Evolutionary conservation across 2,797 vertebrate genomes (phyloP), one percentile per base, ranked within the genome.

Genomic region (Coccyzus lansbergi): DNA sequence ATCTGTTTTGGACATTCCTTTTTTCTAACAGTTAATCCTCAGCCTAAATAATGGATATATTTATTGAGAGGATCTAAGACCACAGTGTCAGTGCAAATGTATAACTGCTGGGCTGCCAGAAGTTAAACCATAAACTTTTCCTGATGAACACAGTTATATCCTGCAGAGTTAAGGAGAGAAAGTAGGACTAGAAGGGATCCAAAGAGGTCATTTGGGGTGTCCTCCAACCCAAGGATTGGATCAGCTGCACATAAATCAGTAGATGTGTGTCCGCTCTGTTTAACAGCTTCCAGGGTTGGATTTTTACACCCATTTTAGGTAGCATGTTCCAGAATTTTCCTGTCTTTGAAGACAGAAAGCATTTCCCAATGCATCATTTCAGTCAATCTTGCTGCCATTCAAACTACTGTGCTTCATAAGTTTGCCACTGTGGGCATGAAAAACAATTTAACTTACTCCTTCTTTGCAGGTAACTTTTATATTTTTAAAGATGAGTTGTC

Each of bases 11-110:
- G 40, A 71, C 69, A 72, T 71, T 64, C 60, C 21, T 26, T 59
- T 90, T 71, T 84, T 55, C 49, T 87, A 86, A 83, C 60, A 81
- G 46, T 38, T 87, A 94, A 87, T 77, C 79, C 70, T 90, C 51
- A 77, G n/a, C 70, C 48, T 84, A 92, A 87, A 72, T 77, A 87
- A 80, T 28, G 29, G 38, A 49, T 64, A 72, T 87, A 84, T 84
- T 81, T 87, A 90, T 74, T 22, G 44, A 81, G 29, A 52, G 25
- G 49, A 49, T 82, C 51, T 53, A 80, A 80, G 42, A 62, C 53
- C 53, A 77, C 33, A 75, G 33, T 75, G 53, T 63, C 42, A 86
- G 63, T 68, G 64, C 44, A 90, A 80, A 83, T 31, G 42, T 48
- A 71, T 71, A 86, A 80, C 33, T 68, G 48, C 31, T 84, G 51